These are phyloP conservation scores for Catostylus mosaicus DNA, from an alignment of 30 jellyfish, hydroid and myxozoan species.

Conservation along the genomic window DNA sequence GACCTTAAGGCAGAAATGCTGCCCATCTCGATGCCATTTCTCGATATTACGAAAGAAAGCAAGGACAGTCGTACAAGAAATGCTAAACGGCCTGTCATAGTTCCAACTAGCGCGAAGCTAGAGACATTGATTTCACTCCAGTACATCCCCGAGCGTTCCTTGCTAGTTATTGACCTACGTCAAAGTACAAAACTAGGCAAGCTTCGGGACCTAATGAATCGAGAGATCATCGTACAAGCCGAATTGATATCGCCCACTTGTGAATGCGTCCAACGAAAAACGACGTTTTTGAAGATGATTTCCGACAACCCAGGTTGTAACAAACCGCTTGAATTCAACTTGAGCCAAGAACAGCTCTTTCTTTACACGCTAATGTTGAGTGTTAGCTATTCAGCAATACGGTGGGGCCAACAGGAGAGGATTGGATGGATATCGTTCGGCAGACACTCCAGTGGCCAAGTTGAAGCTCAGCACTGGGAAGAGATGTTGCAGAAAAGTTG, in stretches of 20 bases:
- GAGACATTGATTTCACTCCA: slow-evolving; percentile 89
- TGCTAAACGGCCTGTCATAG: slow-evolving; percentile 78
- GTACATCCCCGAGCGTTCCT: slow-evolving; percentile 80
- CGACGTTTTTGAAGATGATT: slow-evolving; percentile 85
- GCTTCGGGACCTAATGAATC: slow-evolving; percentile 79
- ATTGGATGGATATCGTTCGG: slow-evolving; percentile 99
- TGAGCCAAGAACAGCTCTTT: slow-evolving; percentile 84
- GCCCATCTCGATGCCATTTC: slow-evolving; percentile 84
- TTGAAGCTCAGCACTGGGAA: slow-evolving; percentile 98
- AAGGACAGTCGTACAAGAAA: slow-evolving; percentile 53
- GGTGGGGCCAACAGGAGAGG: slow-evolving; percentile 96
- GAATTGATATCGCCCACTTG: slow-evolving; percentile 93
- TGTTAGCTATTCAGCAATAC: slow-evolving; percentile 91
- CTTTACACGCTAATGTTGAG: slow-evolving; percentile 93
- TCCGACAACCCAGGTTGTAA: slow-evolving; percentile 95
- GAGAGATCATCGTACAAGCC: slow-evolving; percentile 94
- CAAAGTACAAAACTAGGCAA: slow-evolving; percentile 91
- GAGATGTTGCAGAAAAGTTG: slow-evolving; percentile 87
- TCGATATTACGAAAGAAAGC: slow-evolving; percentile 56
- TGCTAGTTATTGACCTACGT: slow-evolving; percentile 78
- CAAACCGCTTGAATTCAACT: slow-evolving; percentile 80
- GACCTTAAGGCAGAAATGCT: slow-evolving; percentile 93
- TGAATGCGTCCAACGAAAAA: slow-evolving; percentile 95
- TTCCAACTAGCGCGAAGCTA: slow-evolving; percentile 93
- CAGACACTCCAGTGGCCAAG: slow-evolving; percentile 95